These are phyloP conservation scores for Ctenosaura bakeri DNA, from an alignment of 2,797 vertebrate genomes.

Conservation along the genomic window DNA sequence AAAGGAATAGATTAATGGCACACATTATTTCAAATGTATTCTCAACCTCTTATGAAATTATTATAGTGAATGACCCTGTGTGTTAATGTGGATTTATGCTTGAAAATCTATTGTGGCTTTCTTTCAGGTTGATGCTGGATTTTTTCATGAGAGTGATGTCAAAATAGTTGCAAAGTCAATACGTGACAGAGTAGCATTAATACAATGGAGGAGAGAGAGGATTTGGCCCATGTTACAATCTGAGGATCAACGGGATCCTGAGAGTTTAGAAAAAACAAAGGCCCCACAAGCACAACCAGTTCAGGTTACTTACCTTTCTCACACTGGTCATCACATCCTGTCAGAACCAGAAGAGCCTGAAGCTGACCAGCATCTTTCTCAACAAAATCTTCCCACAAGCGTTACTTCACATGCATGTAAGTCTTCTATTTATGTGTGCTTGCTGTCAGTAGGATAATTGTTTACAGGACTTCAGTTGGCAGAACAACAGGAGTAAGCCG, in stretches of 20 bases:
- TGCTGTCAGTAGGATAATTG: accelerated
- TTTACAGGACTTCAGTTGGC: no score
- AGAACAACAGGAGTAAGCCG: no score
- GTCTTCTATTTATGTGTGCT: background rate
- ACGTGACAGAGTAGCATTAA: conserved; percentile 91
- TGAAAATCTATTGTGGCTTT: conserved; percentile 52
- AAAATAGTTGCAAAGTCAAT: conserved; percentile 97
- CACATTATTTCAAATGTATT: accelerated
- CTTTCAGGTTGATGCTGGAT: conserved; percentile 92
- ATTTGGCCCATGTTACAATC: conserved; percentile 83
- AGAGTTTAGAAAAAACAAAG: conserved; percentile 76
- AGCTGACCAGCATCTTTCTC: conserved; percentile 86
- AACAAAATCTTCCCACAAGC: conserved; percentile 85
- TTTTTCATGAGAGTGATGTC: conserved; percentile 93
- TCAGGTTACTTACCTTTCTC: conserved; percentile 81
- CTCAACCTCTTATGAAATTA: background rate
- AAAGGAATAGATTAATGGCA: background rate
- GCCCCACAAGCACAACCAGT: conserved; percentile 76
- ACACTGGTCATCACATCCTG: conserved; percentile 78
- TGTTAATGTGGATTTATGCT: background rate
- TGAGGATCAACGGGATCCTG: conserved; percentile 75
- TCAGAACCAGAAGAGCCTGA: conserved; percentile 89
- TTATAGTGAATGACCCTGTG: accelerated
- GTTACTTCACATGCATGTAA: conserved; percentile 93
- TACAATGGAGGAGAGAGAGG: conserved; percentile 93